These are phyloP conservation scores for Pantherophis alleghaniensis DNA, from an alignment of 2,797 vertebrate genomes.

Conservation along the genomic window DNA sequence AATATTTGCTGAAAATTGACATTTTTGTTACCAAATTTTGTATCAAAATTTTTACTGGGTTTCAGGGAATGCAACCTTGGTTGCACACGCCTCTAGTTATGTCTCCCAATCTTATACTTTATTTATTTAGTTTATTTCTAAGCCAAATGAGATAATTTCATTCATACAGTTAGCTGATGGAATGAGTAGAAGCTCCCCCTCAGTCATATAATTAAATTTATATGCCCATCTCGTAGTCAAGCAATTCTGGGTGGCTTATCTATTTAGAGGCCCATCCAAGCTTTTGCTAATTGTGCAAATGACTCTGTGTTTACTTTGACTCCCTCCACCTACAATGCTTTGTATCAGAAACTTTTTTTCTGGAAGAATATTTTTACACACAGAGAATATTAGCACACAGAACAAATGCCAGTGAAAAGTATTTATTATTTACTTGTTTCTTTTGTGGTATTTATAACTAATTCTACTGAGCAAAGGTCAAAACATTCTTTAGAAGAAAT, in stretches of 20 bases:
- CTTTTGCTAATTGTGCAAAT: background rate
- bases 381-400: background rate
- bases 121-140: background rate
- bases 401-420: background rate
- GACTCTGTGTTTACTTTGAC: background rate
- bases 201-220: background rate
- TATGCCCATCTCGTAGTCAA: background rate
- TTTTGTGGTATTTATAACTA: background rate
- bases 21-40: background rate
- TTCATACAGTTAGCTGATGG: background rate
- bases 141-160: background rate
- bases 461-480: background rate
- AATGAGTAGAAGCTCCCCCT: background rate
- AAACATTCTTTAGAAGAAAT: background rate
- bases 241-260: background rate
- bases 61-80: background rate
- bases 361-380: background rate
- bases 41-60: background rate
- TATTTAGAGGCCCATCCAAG: background rate
- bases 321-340: background rate
- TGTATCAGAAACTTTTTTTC: background rate
- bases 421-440: background rate
- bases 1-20: background rate
- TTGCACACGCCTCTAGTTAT: background rate
- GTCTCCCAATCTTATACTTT: background rate